Evolutionary conservation across 2,797 vertebrate genomes (phyloP).

Genomic region (Catostomus latipinnis): DNA sequence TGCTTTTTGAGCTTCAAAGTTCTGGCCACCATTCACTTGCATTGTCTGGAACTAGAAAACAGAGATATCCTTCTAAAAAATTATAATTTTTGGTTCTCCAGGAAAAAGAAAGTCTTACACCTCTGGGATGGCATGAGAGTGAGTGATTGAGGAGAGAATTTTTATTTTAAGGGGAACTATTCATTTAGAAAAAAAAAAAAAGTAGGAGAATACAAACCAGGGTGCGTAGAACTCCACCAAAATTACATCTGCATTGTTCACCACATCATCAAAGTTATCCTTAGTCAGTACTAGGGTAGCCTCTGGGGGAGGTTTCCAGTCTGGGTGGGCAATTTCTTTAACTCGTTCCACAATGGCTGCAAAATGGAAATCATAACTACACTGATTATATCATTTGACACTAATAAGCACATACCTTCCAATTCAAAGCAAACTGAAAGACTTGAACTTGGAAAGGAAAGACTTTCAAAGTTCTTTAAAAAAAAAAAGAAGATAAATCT

Average conservation of each 20-base stretch:
- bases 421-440: not conserved
- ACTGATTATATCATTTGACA: not conserved
- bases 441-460: not conserved
- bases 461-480: too few relatives aligned
- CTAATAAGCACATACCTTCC: not conserved
- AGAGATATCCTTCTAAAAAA: too few relatives aligned
- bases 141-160: too few relatives aligned
- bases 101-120: too few relatives aligned
- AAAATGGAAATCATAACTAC: constrained; percentile 53
- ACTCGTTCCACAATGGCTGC: constrained; percentile 90
- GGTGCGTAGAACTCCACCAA: constrained; percentile 98
- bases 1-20: too few relatives aligned
- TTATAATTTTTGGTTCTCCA: too few relatives aligned
- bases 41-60: too few relatives aligned
- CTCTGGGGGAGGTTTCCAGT: constrained; percentile 93
- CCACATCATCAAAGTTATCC: constrained; percentile 90
- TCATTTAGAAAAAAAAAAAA: not conserved
- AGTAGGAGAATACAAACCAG: constrained; percentile 80
- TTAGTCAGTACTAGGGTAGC: constrained; percentile 89
- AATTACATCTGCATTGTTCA: constrained; percentile 92
- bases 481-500: not conserved
- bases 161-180: too few relatives aligned
- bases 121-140: too few relatives aligned
- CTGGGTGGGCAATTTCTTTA: constrained; percentile 88
- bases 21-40: too few relatives aligned